phyloP scores from a whole-genome alignment of 2,113 vertebrate species.

The Platichthys flesus region DNA sequence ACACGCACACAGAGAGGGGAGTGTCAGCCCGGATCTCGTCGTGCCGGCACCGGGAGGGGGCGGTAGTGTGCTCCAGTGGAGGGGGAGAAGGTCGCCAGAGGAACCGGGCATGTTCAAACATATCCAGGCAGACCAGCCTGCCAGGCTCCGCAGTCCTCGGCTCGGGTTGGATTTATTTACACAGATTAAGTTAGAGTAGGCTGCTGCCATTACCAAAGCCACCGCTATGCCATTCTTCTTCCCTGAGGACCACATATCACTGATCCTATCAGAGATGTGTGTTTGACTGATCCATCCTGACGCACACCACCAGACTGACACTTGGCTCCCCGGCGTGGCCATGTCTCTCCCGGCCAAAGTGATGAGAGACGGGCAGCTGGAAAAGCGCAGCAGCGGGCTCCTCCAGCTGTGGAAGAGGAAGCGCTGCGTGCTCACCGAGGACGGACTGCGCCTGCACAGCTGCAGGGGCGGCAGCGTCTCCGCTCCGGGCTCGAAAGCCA shows the following conservation, averaged over 20 bases:
- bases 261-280: not conserved
- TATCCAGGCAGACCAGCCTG: slow-evolving; percentile 74
- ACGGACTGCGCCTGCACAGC: slow-evolving; percentile 86
- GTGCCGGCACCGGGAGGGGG: slow-evolving; percentile 73
- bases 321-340: not conserved
- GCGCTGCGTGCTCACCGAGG: slow-evolving; percentile 90
- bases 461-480: slow-evolving; percentile 43
- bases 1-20: not conserved
- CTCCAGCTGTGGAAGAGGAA: slow-evolving; percentile 96
- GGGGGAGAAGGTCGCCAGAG: slow-evolving; percentile 67
- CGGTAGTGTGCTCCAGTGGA: slow-evolving; percentile 64
- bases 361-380: slow-evolving; percentile 89
- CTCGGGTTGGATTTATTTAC: not conserved
- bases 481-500: slow-evolving; percentile 71
- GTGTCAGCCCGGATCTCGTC: slow-evolving; percentile 41
- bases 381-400: slow-evolving; percentile 94
- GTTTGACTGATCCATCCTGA: not conserved
- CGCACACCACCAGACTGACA: no score
- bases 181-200: no score
- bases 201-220: not conserved
- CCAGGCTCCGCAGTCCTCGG: slow-evolving; percentile 4
- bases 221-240: not conserved
- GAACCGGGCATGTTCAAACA: slow-evolving; percentile 87
- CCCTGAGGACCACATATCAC: not conserved
- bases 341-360: slow-evolving; percentile 85